Percentiles rank a stretch among this genome's conserved stretches.
phyloP scores from a whole-genome alignment of 2,888 invertebrate genomes.

The Magallana nippona region DNA sequence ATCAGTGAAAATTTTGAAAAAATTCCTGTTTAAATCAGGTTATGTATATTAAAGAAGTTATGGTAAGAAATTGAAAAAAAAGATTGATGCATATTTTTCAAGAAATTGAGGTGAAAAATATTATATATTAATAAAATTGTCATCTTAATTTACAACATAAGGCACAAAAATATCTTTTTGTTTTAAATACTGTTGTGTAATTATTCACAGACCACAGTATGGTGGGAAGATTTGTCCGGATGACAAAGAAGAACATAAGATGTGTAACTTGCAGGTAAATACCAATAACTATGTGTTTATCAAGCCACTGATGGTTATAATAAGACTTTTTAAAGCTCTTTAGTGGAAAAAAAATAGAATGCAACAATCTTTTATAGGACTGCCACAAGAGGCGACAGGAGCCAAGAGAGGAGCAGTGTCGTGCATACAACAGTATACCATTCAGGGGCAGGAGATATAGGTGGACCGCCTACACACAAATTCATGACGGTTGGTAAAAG shows the following conservation, averaged over 20 bases:
- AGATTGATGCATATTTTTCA: too few species aligned
- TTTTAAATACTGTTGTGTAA: not conserved
- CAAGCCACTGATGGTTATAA: not conserved
- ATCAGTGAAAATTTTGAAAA: too few species aligned
- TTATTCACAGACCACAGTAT: conserved; percentile 66
- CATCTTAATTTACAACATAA: too few species aligned
- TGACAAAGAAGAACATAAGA: conserved; percentile 61
- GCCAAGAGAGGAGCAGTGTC: conserved; percentile 92
- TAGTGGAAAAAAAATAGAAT: not conserved
- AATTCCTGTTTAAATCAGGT: too few species aligned
- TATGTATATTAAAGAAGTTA: too few species aligned
- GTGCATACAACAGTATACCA: conserved; percentile 88
- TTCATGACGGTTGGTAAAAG: conserved; percentile 52
- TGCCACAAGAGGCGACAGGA: conserved; percentile 89
- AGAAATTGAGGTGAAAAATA: too few species aligned
- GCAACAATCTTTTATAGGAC: conserved; percentile 76
- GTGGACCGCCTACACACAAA: conserved; percentile 82
- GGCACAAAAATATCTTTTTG: not conserved
- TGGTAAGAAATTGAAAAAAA: too few species aligned
- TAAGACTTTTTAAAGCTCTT: not conserved
- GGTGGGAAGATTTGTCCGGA: conserved; percentile 70
- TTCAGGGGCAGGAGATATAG: conserved; percentile 90
- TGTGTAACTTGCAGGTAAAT: conserved; percentile 70
- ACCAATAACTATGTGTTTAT: not conserved
- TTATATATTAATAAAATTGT: too few species aligned